Evolutionary conservation across 2,113 vertebrate genomes (phyloP).

Genomic region (Arenaria interpres): DNA sequence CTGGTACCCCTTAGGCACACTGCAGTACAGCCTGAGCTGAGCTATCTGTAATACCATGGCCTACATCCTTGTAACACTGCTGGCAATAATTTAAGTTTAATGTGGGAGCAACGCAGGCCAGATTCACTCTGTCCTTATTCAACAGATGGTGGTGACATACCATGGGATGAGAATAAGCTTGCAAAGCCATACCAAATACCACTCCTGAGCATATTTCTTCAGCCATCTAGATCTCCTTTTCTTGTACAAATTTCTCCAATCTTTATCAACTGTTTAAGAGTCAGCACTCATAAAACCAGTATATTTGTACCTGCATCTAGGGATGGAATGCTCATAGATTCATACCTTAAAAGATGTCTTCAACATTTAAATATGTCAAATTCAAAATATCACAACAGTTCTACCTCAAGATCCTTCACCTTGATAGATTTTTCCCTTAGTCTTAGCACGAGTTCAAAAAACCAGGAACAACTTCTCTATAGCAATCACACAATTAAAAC

Average conservation of each 20-base stretch:
- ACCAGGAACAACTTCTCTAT: not conserved
- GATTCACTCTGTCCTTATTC: not conserved
- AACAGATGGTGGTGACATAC: not conserved
- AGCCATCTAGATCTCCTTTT: not conserved
- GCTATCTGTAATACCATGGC: accelerated
- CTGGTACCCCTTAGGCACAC: accelerated
- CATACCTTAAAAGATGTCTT: not conserved
- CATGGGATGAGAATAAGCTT: not conserved
- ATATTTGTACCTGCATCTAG: not conserved
- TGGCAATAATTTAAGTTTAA: not conserved
- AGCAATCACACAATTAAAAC: not conserved
- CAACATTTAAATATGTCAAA: not conserved
- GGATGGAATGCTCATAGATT: not conserved
- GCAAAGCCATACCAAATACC: not conserved
- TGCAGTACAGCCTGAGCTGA: not conserved
- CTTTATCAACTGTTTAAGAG: not conserved
- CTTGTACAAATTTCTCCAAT: not conserved
- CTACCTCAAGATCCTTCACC: not conserved
- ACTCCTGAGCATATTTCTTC: not conserved
- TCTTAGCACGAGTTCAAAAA: not conserved
- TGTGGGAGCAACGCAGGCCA: not conserved
- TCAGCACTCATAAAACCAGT: not conserved
- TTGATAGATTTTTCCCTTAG: not conserved
- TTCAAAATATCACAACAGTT: not conserved
- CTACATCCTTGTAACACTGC: not conserved